These are phyloP conservation scores for Corydoras sp. DNA, from an alignment of 2,113 vertebrate species.

Conservation along the genomic window DNA sequence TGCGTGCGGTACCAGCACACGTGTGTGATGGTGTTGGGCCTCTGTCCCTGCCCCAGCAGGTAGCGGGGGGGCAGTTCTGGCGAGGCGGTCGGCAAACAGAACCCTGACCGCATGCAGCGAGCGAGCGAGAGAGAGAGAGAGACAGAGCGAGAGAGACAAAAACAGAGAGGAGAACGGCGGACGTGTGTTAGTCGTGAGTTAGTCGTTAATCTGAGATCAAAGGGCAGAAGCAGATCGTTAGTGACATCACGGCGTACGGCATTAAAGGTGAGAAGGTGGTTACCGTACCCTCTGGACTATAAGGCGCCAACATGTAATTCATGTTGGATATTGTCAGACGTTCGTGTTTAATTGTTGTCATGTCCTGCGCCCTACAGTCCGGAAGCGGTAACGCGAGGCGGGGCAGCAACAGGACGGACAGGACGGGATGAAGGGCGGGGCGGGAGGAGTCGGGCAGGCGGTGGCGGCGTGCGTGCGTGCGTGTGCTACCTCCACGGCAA, in stretches of 20 bases:
- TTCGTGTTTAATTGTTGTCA: too few species aligned
- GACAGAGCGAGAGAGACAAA: slow-evolving; percentile 1
- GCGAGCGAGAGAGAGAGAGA: slow-evolving; percentile 43
- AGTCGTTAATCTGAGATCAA: too few species aligned
- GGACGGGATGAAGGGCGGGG: not conserved
- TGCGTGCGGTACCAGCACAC: slow-evolving; percentile 94
- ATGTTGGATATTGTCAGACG: too few species aligned
- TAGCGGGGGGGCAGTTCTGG: slow-evolving; percentile 85
- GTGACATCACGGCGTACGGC: too few species aligned
- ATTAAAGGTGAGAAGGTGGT: too few species aligned
- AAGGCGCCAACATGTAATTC: too few species aligned
- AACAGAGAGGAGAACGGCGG: not conserved
- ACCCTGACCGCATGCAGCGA: slow-evolving; percentile 62
- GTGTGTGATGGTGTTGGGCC: slow-evolving; percentile 90
- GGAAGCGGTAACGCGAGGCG: too few species aligned
- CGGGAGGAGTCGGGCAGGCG: slow-evolving; percentile 30
- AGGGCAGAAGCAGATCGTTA: too few species aligned
- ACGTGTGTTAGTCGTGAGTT: too few species aligned
- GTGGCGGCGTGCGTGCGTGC: not conserved
- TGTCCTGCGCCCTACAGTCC: too few species aligned
- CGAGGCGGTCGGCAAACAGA: slow-evolving; percentile 75
- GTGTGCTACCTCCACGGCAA: slow-evolving; percentile 82
- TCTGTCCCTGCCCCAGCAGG: slow-evolving; percentile 82
- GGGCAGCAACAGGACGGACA: too few species aligned
- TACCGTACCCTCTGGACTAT: too few species aligned